Evolutionary conservation across 2,888 invertebrate species (phyloP).

Genomic region (Xylocampa areola): DNA sequence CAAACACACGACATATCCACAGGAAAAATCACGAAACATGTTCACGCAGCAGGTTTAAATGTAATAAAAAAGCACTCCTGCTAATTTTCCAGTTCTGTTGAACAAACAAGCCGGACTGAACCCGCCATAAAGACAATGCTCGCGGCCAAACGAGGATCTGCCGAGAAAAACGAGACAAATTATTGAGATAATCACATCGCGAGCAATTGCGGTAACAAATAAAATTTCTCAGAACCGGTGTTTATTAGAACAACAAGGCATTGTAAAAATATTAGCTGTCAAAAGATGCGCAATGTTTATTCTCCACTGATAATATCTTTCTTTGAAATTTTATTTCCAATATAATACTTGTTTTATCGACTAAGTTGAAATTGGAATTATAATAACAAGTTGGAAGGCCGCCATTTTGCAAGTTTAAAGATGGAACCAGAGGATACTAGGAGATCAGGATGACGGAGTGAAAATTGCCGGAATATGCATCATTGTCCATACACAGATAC

Average conservation of each 20-base stretch:
- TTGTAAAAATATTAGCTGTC: constrained; percentile 60
- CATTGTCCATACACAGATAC: constrained; percentile 19
- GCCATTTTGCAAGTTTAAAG: constrained; percentile 3
- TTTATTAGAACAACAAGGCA: constrained; percentile 54
- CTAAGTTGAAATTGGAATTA: constrained; percentile 30
- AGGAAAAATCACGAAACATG: constrained; percentile 68
- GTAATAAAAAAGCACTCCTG: constrained; percentile 83
- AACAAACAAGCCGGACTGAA: constrained; percentile 61
- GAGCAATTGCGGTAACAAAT: constrained; percentile 64
- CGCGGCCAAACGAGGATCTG: constrained; percentile 53
- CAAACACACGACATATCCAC: constrained; percentile 4
- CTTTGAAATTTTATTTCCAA: constrained; percentile 35
- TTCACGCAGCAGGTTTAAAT: constrained; percentile 72
- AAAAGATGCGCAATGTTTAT: constrained; percentile 46
- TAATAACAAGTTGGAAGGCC: constrained; percentile 1
- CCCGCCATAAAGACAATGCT: constrained; percentile 67
- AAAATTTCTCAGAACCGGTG: constrained; percentile 61
- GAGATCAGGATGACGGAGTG: constrained; percentile 9
- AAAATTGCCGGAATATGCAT: constrained; percentile 21
- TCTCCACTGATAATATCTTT: constrained; percentile 18
- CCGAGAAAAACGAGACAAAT: constrained; percentile 64
- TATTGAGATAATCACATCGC: constrained; percentile 72
- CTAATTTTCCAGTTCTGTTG: constrained; percentile 75
- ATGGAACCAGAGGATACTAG: constrained; percentile 2
- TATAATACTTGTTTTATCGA: constrained; percentile 23